A percentile compares a stretch with the other conserved stretches of the same genome.
These are phyloP conservation scores for Barypeithes pellucidus DNA, from an alignment of 2,888 invertebrate species.

Conservation along the genomic window DNA sequence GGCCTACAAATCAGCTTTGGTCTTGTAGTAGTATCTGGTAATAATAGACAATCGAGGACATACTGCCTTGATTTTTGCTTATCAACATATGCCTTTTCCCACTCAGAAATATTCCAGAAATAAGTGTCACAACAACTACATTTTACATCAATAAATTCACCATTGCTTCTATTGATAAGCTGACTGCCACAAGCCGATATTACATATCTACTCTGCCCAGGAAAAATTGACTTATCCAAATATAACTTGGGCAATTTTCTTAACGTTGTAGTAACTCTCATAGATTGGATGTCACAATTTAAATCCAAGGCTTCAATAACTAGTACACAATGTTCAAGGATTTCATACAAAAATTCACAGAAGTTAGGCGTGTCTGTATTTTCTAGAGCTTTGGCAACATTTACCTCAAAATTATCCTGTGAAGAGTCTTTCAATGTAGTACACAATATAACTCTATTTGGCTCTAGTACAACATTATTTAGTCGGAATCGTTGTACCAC, in stretches of 20 bases:
- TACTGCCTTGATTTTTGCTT: no score
- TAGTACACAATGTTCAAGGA: background rate
- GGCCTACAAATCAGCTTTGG: no score
- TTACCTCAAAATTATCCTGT: background rate
- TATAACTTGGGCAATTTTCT: constrained; percentile 15
- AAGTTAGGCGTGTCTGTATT: background rate
- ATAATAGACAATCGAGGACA: no score
- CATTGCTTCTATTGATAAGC: background rate
- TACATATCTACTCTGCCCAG: background rate
- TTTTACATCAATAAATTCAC: background rate
- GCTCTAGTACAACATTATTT: background rate
- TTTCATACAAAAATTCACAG: constrained; percentile 3
- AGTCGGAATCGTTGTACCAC: background rate
- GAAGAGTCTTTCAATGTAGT: background rate
- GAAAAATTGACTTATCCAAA: background rate
- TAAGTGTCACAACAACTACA: constrained; percentile 13
- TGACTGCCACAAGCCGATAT: constrained; percentile 3
- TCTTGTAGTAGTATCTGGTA: no score
- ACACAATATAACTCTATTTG: background rate
- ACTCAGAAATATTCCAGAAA: constrained; percentile 10
- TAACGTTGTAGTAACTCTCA: no score
- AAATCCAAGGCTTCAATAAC: background rate
- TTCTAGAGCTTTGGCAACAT: background rate
- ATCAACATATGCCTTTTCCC: background rate
- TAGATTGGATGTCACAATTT: background rate